A percentile compares a stretch with the other conserved stretches of the same genome.
Conservation (phyloP, 2,888 invertebrate species). For the Macaria notata region DNA sequence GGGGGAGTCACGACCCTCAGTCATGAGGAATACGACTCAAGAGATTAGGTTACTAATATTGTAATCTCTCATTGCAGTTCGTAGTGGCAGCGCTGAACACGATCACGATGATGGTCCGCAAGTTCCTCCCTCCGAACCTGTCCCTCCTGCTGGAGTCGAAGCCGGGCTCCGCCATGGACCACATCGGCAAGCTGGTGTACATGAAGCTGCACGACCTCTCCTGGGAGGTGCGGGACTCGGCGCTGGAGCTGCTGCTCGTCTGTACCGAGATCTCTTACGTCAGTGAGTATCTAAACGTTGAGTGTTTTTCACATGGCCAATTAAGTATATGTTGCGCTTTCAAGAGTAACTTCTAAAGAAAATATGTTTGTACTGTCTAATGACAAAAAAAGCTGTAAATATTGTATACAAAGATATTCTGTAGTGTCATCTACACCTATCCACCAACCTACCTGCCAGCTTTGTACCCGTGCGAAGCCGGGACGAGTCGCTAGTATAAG, state of each 20-base stretch:
- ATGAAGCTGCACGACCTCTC: constrained; percentile 86
- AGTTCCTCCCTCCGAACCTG: constrained; percentile 90
- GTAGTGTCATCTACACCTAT: no score
- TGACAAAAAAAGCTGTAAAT: no score
- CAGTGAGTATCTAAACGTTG: constrained; percentile 84
- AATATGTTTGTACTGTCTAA: no score
- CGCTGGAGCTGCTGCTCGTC: constrained; percentile 87
- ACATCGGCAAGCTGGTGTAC: constrained; percentile 85
- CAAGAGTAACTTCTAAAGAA: no score
- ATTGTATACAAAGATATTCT: no score
- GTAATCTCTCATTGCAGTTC: constrained; percentile 69
- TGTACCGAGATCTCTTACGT: constrained; percentile 86
- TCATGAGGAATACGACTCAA: no score
- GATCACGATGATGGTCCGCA: constrained; percentile 86
- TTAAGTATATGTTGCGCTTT: no score
- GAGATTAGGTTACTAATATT: not conserved
- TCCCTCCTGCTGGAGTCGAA: constrained; percentile 87
- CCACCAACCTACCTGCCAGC: no score
- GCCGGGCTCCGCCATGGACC: constrained; percentile 84
- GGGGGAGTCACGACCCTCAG: no score
- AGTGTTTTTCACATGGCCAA: no score
- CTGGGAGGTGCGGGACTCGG: constrained; percentile 92
- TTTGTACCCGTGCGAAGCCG: no score
- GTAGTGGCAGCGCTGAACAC: constrained; percentile 87
- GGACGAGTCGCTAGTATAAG: no score